Percentiles rank a stretch among this genome's conserved stretches.
Evolutionary conservation across 2,888 invertebrate species (phyloP).

Genomic region (Danaus chrysippus): DNA sequence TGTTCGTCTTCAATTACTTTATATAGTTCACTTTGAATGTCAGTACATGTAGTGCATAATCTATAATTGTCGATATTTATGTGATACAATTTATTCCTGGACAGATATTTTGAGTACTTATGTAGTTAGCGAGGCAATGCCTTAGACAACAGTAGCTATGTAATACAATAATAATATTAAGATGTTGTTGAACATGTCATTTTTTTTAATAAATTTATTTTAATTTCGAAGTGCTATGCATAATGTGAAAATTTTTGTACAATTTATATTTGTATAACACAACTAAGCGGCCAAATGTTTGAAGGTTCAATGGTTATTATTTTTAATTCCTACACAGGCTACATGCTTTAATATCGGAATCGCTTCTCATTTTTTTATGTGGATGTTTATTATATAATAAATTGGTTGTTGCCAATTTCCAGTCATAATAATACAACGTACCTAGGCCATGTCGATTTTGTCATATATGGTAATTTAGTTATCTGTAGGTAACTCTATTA

Average conservation of each 20-base stretch:
- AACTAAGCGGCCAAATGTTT: conserved; percentile 8
- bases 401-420: not conserved
- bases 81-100: conserved; percentile 24
- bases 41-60: no score
- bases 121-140: conserved; percentile 21
- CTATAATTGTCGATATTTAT: conserved; percentile 16
- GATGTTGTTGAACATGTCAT: conserved; percentile 25
- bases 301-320: no score
- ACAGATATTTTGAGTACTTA: conserved; percentile 25
- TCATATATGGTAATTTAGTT: no score
- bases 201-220: conserved; percentile 23
- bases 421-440: not conserved
- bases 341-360: conserved; percentile 1
- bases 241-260: conserved; percentile 17
- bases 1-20: not conserved
- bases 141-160: conserved; percentile 18
- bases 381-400: not conserved
- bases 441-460: no score
- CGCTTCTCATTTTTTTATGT: not conserved
- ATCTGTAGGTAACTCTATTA: no score
- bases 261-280: conserved; percentile 1
- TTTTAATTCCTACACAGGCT: no score
- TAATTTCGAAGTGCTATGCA: conserved; percentile 18
- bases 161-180: conserved; percentile 22
- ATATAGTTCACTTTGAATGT: not conserved